Evolutionary conservation across 1,140 invertebrate genomes (phyloP).

Genomic region (Hypothenemus hampei): DNA sequence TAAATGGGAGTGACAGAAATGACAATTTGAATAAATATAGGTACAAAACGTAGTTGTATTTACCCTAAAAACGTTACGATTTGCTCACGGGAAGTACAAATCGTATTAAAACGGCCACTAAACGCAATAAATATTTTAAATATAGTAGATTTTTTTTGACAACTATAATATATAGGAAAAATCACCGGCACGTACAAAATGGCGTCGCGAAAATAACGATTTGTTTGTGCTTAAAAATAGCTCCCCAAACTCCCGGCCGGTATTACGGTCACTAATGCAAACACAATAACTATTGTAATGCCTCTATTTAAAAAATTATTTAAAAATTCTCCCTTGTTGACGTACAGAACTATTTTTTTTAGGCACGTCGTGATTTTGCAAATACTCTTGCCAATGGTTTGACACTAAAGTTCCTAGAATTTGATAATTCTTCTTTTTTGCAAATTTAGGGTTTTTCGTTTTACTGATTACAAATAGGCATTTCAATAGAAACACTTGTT

Average conservation of each 20-base stretch:
- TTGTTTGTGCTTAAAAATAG: constrained; percentile 37
- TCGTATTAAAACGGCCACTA: not conserved
- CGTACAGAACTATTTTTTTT: constrained; percentile 41
- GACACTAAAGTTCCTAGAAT: constrained; percentile 8
- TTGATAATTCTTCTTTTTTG: not conserved
- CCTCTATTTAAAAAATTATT: constrained; percentile 22
- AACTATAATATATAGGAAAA: constrained; percentile 37
- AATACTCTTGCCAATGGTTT: constrained; percentile 31
- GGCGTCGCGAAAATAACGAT: constrained; percentile 42
- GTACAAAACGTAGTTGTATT: constrained; percentile 3
- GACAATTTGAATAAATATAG: constrained; percentile 26
- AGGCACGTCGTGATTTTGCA: constrained; percentile 44
- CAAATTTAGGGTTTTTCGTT: too few relatives aligned
- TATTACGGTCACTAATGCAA: constrained; percentile 16
- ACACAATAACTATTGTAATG: constrained; percentile 12
- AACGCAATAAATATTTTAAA: constrained; percentile 18
- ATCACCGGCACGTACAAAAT: constrained; percentile 45
- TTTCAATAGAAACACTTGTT: too few relatives aligned
- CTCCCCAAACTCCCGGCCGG: constrained; percentile 10
- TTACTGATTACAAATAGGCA: too few relatives aligned
- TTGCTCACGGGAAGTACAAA: not conserved
- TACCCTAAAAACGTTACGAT: constrained; percentile 2
- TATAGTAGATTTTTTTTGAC: constrained; percentile 35
- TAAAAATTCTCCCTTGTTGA: constrained; percentile 41
- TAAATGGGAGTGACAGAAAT: constrained; percentile 42